Percentiles rank a stretch among this genome's conserved stretches.
Conservation (phyloP, 2,888 invertebrate species). For the Eustalomyia histrio region DNA sequence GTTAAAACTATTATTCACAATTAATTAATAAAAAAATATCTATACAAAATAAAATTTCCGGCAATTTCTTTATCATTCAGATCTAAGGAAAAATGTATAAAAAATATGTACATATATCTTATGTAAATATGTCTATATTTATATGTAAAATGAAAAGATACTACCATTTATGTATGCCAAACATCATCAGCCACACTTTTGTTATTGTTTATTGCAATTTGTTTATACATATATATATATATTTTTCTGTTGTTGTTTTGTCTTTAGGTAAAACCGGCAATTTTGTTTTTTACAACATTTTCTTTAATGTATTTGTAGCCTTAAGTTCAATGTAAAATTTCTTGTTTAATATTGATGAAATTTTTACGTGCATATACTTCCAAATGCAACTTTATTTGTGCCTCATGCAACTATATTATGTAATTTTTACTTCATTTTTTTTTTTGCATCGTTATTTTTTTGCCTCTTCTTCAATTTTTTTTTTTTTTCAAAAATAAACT, state of each 20-base stretch:
- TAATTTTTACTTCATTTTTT: conserved; percentile 28
- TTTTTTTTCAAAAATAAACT: conserved; percentile 4
- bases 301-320: conserved; percentile 33
- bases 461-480: conserved; percentile 33
- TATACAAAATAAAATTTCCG: neutral
- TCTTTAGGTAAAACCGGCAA: conserved; percentile 38
- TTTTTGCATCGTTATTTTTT: conserved; percentile 48
- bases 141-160: neutral
- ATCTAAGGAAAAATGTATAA: neutral
- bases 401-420: conserved; percentile 20
- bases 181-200: conserved; percentile 14
- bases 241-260: neutral
- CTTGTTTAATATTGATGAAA: conserved; percentile 29
- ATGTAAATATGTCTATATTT: neutral
- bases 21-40: neutral
- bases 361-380: neutral
- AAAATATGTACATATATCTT: neutral
- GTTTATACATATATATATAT: neutral
- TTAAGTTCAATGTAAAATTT: conserved; percentile 63
- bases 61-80: neutral
- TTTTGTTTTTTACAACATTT: conserved; percentile 29
- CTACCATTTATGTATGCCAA: conserved; percentile 42
- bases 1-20: neutral
- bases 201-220: neutral
- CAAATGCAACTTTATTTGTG: neutral